phyloP scores from a whole-genome alignment of 2,888 invertebrate genomes.

The Thymelicus sylvestris region DNA sequence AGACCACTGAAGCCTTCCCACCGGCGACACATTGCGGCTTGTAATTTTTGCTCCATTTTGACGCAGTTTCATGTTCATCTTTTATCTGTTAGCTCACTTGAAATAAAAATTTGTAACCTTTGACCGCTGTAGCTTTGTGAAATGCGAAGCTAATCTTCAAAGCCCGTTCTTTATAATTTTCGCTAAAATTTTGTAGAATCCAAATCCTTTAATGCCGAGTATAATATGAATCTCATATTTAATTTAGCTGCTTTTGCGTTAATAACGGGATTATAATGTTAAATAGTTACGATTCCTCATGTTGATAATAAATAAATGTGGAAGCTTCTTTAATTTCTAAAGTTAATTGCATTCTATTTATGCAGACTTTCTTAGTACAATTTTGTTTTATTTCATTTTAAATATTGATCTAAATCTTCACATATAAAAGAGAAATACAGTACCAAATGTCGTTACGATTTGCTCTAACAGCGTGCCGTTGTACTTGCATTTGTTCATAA shows the following conservation, averaged over 20 bases:
- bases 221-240: constrained; percentile 34
- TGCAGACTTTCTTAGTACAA: neutral
- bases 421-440: constrained; percentile 7
- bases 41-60: constrained; percentile 56
- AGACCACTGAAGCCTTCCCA: constrained; percentile 63
- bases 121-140: constrained; percentile 39
- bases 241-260: constrained; percentile 33
- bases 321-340: neutral
- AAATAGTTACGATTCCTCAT: constrained; percentile 14
- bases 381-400: neutral
- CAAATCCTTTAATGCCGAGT: constrained; percentile 32
- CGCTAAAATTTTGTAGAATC: constrained; percentile 34
- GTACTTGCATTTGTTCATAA: constrained; percentile 34
- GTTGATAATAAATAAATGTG: neutral
- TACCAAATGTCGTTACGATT: constrained; percentile 26
- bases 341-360: neutral
- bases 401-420: constrained; percentile 10
- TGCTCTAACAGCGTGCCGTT: constrained; percentile 27
- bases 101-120: constrained; percentile 42
- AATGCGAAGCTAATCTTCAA: constrained; percentile 37
- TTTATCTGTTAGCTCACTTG: constrained; percentile 41
- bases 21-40: constrained; percentile 57
- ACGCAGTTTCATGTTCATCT: constrained; percentile 40
- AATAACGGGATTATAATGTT: constrained; percentile 24
- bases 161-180: constrained; percentile 36